phyloP scores from a whole-genome alignment of 2,888 invertebrate species.

The Fabriciana adippe region DNA sequence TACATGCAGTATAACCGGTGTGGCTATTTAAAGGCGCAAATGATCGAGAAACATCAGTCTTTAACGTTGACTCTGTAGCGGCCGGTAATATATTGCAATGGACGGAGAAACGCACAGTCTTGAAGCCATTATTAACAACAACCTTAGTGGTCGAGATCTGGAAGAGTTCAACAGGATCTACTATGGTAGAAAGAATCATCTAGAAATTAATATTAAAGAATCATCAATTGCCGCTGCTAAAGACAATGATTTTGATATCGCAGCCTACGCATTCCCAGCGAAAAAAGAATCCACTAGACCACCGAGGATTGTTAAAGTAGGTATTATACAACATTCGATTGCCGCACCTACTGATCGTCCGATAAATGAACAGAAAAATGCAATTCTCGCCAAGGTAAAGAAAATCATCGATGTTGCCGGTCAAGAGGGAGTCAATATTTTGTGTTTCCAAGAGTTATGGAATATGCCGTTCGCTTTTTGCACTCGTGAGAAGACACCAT shows the following conservation, averaged over 20 bases:
- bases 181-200: constrained; percentile 67
- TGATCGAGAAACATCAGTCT: constrained; percentile 51
- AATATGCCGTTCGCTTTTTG: constrained; percentile 99
- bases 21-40: constrained; percentile 60
- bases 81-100: constrained; percentile 48
- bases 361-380: constrained; percentile 89
- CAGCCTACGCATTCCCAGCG: constrained; percentile 73
- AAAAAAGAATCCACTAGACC: constrained; percentile 81
- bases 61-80: constrained; percentile 41
- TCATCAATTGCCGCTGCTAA: constrained; percentile 80
- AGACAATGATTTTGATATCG: constrained; percentile 79
- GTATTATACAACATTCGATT: constrained; percentile 93
- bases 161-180: constrained; percentile 76
- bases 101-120: constrained; percentile 74
- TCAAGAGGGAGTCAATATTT: constrained; percentile 90
- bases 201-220: constrained; percentile 67
- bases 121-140: constrained; percentile 70
- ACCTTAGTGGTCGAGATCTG: constrained; percentile 68
- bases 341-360: constrained; percentile 90
- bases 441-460: constrained; percentile 99
- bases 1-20: constrained; percentile 51
- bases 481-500: constrained; percentile 97
- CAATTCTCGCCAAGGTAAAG: constrained; percentile 89
- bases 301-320: constrained; percentile 90
- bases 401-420: constrained; percentile 92